These are phyloP conservation scores for Phaethornis superciliosus DNA, from an alignment of 2,113 vertebrate species.

Conservation along the genomic window DNA sequence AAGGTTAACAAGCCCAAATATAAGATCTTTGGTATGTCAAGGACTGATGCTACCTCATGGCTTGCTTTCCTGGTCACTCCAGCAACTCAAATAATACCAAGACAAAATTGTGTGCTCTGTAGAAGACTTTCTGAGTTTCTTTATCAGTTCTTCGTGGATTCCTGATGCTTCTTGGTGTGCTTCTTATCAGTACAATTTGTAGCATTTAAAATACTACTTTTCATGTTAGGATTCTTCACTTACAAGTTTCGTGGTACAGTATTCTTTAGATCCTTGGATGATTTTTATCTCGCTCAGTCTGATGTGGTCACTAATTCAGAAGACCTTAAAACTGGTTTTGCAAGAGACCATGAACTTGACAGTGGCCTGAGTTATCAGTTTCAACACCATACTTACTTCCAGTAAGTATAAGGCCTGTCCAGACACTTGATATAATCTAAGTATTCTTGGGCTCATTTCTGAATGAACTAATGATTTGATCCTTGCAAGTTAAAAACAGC, in stretches of 20 bases:
- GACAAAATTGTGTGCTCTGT: background rate
- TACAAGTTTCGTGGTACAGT: too few relatives aligned
- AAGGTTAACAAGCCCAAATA: accelerated
- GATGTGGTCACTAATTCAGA: background rate
- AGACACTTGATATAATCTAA: background rate
- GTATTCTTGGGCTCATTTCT: background rate
- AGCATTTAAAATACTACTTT: background rate
- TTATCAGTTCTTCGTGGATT: background rate
- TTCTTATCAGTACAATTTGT: background rate
- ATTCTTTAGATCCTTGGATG: background rate
- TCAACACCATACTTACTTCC: background rate
- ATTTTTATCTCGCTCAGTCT: background rate
- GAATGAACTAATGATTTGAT: background rate
- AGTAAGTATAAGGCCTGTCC: background rate
- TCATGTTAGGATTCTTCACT: background rate
- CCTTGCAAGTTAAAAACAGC: background rate
- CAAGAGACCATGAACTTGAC: background rate
- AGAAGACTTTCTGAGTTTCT: background rate
- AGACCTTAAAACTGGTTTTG: background rate
- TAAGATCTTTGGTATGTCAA: background rate
- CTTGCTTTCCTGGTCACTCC: background rate
- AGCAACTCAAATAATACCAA: background rate
- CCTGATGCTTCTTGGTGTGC: background rate
- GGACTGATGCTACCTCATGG: background rate
- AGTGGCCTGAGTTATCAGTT: background rate